phyloP scores from a whole-genome alignment of 2,797 vertebrate species.

The Cephalopachus bancanus region DNA sequence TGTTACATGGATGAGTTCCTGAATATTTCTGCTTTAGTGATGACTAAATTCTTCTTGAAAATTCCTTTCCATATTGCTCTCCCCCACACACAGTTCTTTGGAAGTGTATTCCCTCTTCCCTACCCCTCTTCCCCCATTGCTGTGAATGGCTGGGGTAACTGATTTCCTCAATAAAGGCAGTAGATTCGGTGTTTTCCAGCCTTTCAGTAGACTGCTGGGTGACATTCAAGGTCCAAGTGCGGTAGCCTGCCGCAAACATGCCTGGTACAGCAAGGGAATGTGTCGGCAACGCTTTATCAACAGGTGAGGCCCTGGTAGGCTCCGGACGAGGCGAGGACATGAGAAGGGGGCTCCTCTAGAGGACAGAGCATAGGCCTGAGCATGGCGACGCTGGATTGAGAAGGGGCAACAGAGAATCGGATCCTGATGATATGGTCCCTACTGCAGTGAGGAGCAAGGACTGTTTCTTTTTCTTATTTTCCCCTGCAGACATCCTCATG shows the following conservation, averaged over 20 bases:
- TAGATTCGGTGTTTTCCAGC: background rate
- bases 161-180: background rate
- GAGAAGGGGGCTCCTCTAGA: accelerated
- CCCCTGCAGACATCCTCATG: background rate
- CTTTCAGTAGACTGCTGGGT: background rate
- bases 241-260: accelerated
- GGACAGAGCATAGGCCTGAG: accelerated
- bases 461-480: background rate
- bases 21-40: background rate
- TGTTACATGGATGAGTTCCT: background rate
- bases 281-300: background rate
- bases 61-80: too few species aligned
- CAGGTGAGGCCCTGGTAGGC: background rate
- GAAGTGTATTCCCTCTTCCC: background rate
- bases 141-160: background rate
- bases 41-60: background rate
- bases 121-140: accelerated
- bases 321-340: background rate
- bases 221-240: background rate
- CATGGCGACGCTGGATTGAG: background rate
- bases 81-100: background rate
- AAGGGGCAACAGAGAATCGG: background rate
- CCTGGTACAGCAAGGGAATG: background rate
- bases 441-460: too few species aligned
- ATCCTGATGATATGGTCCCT: background rate